These are phyloP conservation scores for Chironomus riparius DNA, from an alignment of 2,888 invertebrate genomes.

Conservation along the genomic window DNA sequence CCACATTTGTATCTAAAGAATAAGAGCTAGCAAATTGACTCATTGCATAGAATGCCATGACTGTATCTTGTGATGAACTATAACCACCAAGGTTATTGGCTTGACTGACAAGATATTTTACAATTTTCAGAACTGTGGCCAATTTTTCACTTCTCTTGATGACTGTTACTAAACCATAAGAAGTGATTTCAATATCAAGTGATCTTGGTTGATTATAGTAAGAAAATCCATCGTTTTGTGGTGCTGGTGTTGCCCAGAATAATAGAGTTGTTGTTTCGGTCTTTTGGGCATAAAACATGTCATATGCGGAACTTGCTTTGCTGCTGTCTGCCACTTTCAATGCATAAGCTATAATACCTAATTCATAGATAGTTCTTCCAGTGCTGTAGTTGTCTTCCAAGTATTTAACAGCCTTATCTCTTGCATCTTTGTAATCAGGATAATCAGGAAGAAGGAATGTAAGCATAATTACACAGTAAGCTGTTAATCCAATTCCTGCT, in stretches of 20 bases:
- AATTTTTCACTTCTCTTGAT: background rate
- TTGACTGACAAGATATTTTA: background rate
- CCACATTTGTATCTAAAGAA: background rate
- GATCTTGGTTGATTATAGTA: background rate
- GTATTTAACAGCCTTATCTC: background rate
- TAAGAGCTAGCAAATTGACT: background rate
- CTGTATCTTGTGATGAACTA: background rate
- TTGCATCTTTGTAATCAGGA: background rate
- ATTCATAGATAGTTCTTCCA: background rate
- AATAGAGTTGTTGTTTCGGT: background rate
- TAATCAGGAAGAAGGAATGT: background rate
- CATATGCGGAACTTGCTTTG: background rate
- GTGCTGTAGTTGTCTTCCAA: background rate
- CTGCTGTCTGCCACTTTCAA: background rate
- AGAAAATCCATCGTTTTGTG: background rate
- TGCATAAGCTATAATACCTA: background rate
- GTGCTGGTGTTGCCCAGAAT: background rate
- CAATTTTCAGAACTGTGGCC: background rate
- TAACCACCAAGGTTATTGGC: background rate
- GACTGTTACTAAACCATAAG: background rate
- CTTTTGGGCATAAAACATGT: background rate
- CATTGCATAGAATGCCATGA: background rate
- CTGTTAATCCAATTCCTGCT: background rate
- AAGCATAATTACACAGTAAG: background rate
- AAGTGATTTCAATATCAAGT: background rate